Evolutionary conservation across 1,140 invertebrate species (phyloP), one percentile per base, ranked within the genome.

Genomic region (Brachionus sp.): DNA sequence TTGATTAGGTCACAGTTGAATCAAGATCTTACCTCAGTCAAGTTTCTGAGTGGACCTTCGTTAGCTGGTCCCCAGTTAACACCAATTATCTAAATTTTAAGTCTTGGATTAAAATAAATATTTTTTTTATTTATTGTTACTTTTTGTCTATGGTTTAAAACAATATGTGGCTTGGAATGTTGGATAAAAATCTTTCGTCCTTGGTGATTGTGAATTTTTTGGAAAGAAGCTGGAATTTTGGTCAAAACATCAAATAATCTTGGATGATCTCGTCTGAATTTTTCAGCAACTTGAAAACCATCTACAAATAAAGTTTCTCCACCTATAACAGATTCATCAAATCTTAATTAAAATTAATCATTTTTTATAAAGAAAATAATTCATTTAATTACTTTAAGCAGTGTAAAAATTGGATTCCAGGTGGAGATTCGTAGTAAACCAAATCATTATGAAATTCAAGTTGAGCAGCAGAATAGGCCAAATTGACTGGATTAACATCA

Each of bases 331-430:
- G 84, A 85, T 2, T 85, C 62, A 62, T 88, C 87, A 84, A 87
- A 88, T 62, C 87, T 88, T 53, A 4, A 75, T 35, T 19, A 53
- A 12, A 66, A 29, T 25, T 23, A 35, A 23, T 25, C n/a, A 19
- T 5, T 5, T 50, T 37, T 1, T 39, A n/a, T n/a, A 37, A 13
- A 35, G 13, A 37, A 29, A 16, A 70, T 23, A 70, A 16, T 39
- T n/a, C n/a, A 57, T 29, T 3, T 19, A 0, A 53, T 62, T 85
- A 87, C 87, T 85, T 86, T 10, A 87, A 77, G 80, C 86, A 87
- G 77, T 88, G 87, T 1, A 88, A 85, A 35, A 88, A 84, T 84
- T 88, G 87, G n/a, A 88, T 80, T 7, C 88, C 88, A 5, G 88
- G 88, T 13, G 87, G 86, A 13, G 87, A 88, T 82, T 88, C 88